These are phyloP conservation scores for Cherax destructor DNA, from an alignment of 1,140 invertebrate genomes.

Conservation along the genomic window DNA sequence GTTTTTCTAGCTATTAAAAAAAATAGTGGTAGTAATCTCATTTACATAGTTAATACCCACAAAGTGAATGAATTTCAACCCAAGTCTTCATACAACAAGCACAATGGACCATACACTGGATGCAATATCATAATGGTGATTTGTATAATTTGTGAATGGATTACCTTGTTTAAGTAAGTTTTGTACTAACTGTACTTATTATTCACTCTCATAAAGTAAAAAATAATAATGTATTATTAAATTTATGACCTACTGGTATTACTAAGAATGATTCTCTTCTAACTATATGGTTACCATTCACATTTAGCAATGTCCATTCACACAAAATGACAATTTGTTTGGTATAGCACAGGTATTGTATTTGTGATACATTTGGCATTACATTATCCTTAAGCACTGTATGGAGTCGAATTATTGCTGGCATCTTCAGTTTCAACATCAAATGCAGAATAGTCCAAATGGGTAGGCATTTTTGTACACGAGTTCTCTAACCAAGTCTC, in stretches of 20 bases:
- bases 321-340: conserved; percentile 13
- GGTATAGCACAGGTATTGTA: conserved; percentile 50
- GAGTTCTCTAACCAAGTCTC: conserved; percentile 20
- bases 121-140: background rate
- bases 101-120: background rate
- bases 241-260: background rate
- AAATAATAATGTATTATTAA: background rate
- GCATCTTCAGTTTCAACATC: background rate
- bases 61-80: background rate
- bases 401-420: background rate
- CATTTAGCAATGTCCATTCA: conserved; percentile 7
- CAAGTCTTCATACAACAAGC: background rate
- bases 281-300: background rate
- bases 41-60: background rate
- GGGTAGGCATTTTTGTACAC: background rate
- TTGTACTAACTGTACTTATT: conserved; percentile 29
- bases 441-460: background rate
- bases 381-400: background rate
- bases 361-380: conserved; percentile 28
- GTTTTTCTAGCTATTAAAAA: conserved; percentile 1
- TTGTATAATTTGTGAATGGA: background rate
- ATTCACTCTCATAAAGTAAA: background rate
- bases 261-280: background rate
- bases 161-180: background rate
- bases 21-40: background rate